Evolutionary conservation across 2,888 invertebrate genomes (phyloP), one percentile per base, ranked within the genome.

Genomic region (Pharmacophagus antenor): DNA sequence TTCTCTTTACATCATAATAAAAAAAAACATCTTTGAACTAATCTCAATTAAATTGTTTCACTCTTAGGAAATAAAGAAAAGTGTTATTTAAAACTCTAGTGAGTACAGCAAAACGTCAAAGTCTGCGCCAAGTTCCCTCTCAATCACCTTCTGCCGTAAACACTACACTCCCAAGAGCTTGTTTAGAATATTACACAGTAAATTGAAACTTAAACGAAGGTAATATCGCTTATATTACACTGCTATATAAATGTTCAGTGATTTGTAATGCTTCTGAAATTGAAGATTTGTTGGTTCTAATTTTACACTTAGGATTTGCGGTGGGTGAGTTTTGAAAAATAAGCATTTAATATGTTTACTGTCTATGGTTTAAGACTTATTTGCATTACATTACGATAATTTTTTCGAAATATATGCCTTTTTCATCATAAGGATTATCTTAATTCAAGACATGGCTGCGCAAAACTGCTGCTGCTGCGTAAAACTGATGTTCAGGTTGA

Each of bases 101-200:
- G 60, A 55, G 52, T 52, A 62, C 60, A 41, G 64, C 62, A 52
- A 63, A 55, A 62, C 63, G 62, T 58, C 53, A 63, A 63, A 65
- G 58, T 61, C 67, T 65, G 58, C 60, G 59, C 23, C 41, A 56
- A 61, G 68, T 67, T 69, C 66, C 69, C 70, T 70, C 79, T 80
- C 77, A 76, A 79, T 80, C 80, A 77, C 75, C 71, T 73, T 68
- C 68, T 67, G 67, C 67, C 66, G 70, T 71, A 70, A 76, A 68
- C 68, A 71, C 67, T 67, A 68, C 49, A 58, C 53, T 54, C 53
- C 46, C 51, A 52, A 47, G 47, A 12, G 52, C 42, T 51, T 50
- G 58, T 67, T 62, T 67, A 68, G 61, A 55, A 62, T 62, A 60
- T 61, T 59, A 65, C 18, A 49, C 51, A 53, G 58, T 61, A 61